Base-by-base conservation (phyloP, 2,797 vertebrate genomes). In the Otus scops region DNA sequence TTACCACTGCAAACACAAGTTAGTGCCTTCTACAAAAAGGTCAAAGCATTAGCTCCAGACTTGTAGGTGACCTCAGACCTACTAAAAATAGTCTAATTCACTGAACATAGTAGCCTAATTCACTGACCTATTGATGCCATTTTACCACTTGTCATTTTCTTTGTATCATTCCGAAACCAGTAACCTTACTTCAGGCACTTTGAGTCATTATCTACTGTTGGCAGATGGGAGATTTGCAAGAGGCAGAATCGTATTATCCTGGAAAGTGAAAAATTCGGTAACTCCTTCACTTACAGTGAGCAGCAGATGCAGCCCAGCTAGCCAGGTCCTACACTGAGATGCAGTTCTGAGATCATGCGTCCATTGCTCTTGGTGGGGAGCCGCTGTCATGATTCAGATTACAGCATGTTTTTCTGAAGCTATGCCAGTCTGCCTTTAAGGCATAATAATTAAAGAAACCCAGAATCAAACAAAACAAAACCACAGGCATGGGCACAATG, bases 1-100 rank as follows among this genome's bases (percentile, higher is more conserved):
- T 61, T 64, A 93, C 86, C 76, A 91, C 57, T 81, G 79, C 91
- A 92, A 93, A 96, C 50, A 83, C 73, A 51, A 96, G 70, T 54
- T 75, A 91, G 43, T 57, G 79, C 70, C 74, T 95, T 86, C 88
- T 41, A 47, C 76, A 64, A 17, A 96, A 96, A 96, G 90, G 93
- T 94, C 94, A 96, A 64, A 93, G 76, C 87, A 87, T 74, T 45
- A 89, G 57, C 74, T 95, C 70, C 73, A 84, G 74, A 80, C 69
- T 90, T 38, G 82, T 89, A 96, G 91, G 92, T 89, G 82, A 96
- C 79, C 93, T 89, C 92, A 97, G 86, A 85, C 36, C 60, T 57
- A 76, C 88, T 73, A 90, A 93, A 95, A 96, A 93, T 70, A 95
- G 76, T n/a, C 43, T 32, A 79, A 94, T 87, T 96, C 88, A 91